Percentiles rank a stretch among this genome's conserved stretches.
These are phyloP conservation scores for Limnothrissa miodon DNA, from an alignment of 2,113 vertebrate genomes.

Conservation along the genomic window DNA sequence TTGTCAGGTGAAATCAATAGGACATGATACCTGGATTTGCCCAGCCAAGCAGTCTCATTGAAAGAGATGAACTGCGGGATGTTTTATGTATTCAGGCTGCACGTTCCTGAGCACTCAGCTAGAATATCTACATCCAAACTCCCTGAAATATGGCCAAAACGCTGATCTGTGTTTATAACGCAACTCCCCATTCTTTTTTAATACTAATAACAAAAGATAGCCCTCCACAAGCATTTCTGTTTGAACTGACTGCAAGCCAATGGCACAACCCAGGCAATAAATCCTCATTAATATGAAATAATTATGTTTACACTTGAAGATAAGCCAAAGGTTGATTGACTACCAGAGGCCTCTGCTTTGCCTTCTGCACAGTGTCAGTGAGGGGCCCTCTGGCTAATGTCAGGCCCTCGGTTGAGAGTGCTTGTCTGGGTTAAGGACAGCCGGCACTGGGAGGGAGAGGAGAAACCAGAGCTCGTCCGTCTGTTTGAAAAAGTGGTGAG, in stretches of 20 bases:
- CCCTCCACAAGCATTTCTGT: neutral
- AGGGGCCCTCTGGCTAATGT: neutral
- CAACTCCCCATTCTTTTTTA: too few species aligned
- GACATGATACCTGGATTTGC: slow-evolving; percentile 8
- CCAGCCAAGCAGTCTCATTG: neutral
- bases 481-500: neutral
- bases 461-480: neutral
- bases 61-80: neutral
- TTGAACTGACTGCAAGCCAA: neutral
- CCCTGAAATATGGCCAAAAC: neutral
- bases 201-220: neutral
- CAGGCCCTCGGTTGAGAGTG: neutral
- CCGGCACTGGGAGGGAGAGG: neutral
- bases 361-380: slow-evolving; percentile 6
- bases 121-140: neutral
- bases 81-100: neutral
- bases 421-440: neutral
- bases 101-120: neutral
- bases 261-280: neutral
- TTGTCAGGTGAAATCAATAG: slow-evolving; percentile 18
- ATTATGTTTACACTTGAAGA: slow-evolving; percentile 17
- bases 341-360: neutral
- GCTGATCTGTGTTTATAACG: neutral
- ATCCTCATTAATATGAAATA: slow-evolving; percentile 17
- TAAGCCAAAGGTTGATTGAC: slow-evolving; percentile 15